Evolutionary conservation across 2,888 invertebrate genomes (phyloP).

Genomic region (Anoncus sp.): DNA sequence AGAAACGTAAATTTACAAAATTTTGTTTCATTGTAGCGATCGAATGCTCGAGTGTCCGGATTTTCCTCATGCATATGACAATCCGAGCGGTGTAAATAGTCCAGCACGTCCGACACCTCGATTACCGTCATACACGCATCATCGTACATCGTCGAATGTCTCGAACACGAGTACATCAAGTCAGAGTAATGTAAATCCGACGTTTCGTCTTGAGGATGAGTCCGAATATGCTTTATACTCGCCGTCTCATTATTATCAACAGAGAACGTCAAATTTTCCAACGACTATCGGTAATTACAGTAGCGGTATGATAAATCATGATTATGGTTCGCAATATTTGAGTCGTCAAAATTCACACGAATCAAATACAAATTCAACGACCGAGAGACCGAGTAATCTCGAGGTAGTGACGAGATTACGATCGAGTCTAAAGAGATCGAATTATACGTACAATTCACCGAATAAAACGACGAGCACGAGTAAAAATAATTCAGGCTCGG

Average conservation of each 20-base stretch:
- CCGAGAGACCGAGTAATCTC: conserved; percentile 86
- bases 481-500: conserved; percentile 87
- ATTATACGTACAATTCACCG: conserved; percentile 84
- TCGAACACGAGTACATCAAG: conserved; percentile 86
- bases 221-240: conserved; percentile 82
- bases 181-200: conserved; percentile 86
- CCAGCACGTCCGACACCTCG: conserved; percentile 81
- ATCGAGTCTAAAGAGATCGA: conserved; percentile 91
- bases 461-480: conserved; percentile 83
- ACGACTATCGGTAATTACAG: conserved; percentile 71
- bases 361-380: conserved; percentile 77
- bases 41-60: conserved; percentile 80
- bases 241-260: conserved; percentile 83
- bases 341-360: conserved; percentile 84
- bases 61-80: conserved; percentile 85
- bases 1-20: no score
- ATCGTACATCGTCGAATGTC: conserved; percentile 84
- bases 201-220: conserved; percentile 87
- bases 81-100: conserved; percentile 84
- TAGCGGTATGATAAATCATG: conserved; percentile 75
- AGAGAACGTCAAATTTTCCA: conserved; percentile 77
- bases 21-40: conserved; percentile 70
- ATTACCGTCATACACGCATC: conserved; percentile 85
- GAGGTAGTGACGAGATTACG: conserved; percentile 90
- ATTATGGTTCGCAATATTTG: conserved; percentile 78